Base-by-base conservation (phyloP, 2,113 vertebrate genomes). In the Maccullochella peelii region DNA sequence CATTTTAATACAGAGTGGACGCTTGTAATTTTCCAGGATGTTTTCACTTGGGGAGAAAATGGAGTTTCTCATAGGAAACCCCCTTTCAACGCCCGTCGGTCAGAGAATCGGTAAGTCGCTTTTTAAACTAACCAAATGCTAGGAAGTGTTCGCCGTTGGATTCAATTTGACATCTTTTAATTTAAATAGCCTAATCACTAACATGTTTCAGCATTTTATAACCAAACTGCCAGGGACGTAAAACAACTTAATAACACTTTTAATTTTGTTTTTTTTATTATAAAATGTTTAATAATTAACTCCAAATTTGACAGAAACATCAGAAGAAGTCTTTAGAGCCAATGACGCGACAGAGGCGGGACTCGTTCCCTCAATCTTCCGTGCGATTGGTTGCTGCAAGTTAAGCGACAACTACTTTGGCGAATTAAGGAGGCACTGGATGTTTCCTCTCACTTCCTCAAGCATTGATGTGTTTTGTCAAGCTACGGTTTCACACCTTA, bases 61-160 rank as follows among this genome's bases (percentile, higher is more conserved):
- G 95, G 98, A 99, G 83, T 98, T 97, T 93, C 95, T 99, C 8
- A 93, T 97, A 66, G 97, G 96, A 74, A 98, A 95, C 90, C 95
- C 97, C 1, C 98, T 97, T 87, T 97, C 96, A 63, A 96, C 97
- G 76, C 96, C 97, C 0, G 97, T 98, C 77, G 98, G 98, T 15
- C 98, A 99, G 87, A 96, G 97, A 86, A 96, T 98, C 84, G 97
- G 98, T 98, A 88, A 97, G 97, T 91, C 20, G 18, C 18, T 78
- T 76, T 70, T 68, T 1, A 58, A 70, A 75, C 42, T 33, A 40
- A 30, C 57, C 20, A 70, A 21, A 62, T 75, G 44, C 12, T 14
- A 18, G 33, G 30, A 36, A 11, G 55, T 54, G 33, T 52, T 73
- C 3, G 27, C 74, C 62, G 59, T 23, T 80, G 6, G 20, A 59